Conservation (phyloP, 2,797 vertebrate genomes). For the Octomys mimax region DNA sequence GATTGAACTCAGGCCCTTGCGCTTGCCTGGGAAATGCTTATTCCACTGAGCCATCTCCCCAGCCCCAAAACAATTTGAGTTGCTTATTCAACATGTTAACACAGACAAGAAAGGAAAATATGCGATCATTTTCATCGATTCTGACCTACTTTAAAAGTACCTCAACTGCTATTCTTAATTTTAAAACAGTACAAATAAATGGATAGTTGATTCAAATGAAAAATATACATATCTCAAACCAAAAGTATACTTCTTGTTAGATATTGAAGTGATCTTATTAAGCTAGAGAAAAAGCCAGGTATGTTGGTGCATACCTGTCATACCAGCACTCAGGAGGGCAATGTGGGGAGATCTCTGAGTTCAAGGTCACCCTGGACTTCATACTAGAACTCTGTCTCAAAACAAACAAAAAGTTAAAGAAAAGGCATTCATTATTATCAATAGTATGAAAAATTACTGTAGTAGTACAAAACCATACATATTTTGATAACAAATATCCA, state of each 20-base stretch:
- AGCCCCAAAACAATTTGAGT: background rate
- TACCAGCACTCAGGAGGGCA: background rate
- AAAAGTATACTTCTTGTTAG: background rate
- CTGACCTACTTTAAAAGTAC: background rate
- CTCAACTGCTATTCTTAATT: background rate
- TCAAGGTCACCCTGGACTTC: background rate
- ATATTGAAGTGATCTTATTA: background rate
- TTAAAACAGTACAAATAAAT: background rate
- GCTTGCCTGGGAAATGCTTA: no score
- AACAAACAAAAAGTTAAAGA: background rate
- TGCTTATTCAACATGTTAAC: background rate
- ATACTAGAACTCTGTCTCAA: background rate
- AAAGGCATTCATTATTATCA: background rate
- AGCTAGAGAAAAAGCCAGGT: background rate
- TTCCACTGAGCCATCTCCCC: no score
- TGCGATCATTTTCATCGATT: background rate
- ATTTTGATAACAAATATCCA: background rate
- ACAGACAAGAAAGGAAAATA: background rate
- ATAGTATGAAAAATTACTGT: background rate
- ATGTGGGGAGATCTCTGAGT: background rate
- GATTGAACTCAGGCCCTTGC: no score
- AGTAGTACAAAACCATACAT: background rate
- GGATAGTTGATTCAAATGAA: background rate
- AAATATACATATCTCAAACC: background rate
- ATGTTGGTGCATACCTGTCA: background rate